A percentile compares a stretch with the other conserved stretches of the same genome.
phyloP scores from a whole-genome alignment of 2,797 vertebrate species.

The Semaprochilodus insignis region DNA sequence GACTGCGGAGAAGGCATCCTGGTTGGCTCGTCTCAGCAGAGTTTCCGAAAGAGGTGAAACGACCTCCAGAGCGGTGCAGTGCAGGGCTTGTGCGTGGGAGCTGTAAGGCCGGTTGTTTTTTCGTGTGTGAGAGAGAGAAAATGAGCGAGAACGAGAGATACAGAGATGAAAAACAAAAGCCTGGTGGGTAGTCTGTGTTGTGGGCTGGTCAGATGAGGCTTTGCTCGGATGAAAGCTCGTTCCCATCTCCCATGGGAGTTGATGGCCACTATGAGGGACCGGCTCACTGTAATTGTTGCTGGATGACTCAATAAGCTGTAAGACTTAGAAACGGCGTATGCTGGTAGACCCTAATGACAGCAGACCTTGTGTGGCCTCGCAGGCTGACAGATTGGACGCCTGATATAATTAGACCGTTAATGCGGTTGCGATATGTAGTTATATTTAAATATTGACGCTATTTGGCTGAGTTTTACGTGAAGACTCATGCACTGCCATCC shows the following conservation, averaged over 20 bases:
- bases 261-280: slow-evolving; percentile 38
- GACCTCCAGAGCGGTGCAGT: background rate
- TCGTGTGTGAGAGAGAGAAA: background rate
- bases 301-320: slow-evolving; percentile 63
- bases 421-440: background rate
- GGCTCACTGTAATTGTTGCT: slow-evolving; percentile 53
- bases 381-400: background rate
- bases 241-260: slow-evolving; percentile 47
- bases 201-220: slow-evolving; percentile 44
- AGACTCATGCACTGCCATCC: background rate
- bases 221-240: slow-evolving; percentile 49
- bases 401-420: slow-evolving; percentile 4
- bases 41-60: background rate
- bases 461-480: background rate
- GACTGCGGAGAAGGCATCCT: background rate
- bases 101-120: background rate
- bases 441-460: background rate
- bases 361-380: slow-evolving; percentile 31
- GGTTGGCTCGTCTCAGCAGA: background rate
- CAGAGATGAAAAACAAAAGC: slow-evolving; percentile 41
- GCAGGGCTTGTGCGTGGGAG: background rate
- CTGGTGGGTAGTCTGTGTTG: slow-evolving; percentile 40
- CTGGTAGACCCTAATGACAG: background rate
- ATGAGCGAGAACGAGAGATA: slow-evolving; percentile 5
- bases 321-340: slow-evolving; percentile 45